These are phyloP conservation scores for Agrochola lota DNA, from an alignment of 2,888 invertebrate genomes.

Conservation along the genomic window DNA sequence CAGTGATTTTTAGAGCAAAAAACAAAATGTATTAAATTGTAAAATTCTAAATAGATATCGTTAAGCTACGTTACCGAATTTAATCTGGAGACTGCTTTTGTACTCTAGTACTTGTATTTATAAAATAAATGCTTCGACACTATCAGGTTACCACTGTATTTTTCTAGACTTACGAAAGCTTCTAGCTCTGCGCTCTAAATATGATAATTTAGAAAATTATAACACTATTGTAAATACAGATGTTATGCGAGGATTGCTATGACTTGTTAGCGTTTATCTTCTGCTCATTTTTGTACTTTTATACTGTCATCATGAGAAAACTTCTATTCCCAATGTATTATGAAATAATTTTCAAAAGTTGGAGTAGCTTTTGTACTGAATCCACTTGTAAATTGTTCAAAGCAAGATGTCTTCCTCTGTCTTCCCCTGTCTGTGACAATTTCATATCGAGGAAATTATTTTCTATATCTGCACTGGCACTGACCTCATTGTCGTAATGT, in stretches of 20 bases:
- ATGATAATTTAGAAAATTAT: constrained; percentile 70
- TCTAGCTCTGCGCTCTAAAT: constrained; percentile 73
- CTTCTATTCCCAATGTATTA: constrained; percentile 66
- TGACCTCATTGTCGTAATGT: constrained; percentile 68
- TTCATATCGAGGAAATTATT: constrained; percentile 76
- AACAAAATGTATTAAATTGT: constrained; percentile 74
- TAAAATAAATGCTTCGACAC: constrained; percentile 86
- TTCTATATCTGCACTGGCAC: constrained; percentile 71
- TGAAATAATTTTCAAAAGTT: constrained; percentile 64
- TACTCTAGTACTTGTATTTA: constrained; percentile 86
- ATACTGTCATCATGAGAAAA: constrained; percentile 77
- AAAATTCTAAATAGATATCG: constrained; percentile 80
- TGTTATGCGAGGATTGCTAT: constrained; percentile 78
- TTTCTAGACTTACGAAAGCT: constrained; percentile 85
- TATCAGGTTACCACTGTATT: constrained; percentile 88
- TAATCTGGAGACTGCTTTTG: constrained; percentile 91
- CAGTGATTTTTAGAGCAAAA: constrained; percentile 90
- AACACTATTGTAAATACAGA: constrained; percentile 80
- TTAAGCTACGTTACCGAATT: constrained; percentile 91
- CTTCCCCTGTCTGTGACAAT: constrained; percentile 80
- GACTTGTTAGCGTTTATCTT: constrained; percentile 75
- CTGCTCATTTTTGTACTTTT: constrained; percentile 89
- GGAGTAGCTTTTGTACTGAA: constrained; percentile 72
- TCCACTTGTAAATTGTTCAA: constrained; percentile 67
- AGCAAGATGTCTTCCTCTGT: constrained; percentile 86